Conservation (phyloP, 2,113 vertebrate genomes). For the cattle (Bos taurus) region DNA sequence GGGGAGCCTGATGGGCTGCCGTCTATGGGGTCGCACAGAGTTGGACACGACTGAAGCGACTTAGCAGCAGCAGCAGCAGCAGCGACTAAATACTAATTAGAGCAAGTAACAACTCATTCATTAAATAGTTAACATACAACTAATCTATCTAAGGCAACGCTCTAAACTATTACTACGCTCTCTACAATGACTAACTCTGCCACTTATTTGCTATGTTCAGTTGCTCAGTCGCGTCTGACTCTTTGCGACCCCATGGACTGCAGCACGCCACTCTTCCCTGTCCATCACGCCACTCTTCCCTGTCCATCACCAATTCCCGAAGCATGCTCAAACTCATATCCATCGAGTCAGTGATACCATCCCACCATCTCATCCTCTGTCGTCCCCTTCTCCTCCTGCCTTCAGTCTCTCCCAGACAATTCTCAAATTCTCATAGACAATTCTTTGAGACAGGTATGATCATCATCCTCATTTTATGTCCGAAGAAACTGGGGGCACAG, state of each 20-base stretch:
- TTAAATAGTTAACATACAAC: background rate
- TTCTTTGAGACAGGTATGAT: background rate
- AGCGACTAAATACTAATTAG: background rate
- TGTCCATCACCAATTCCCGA: background rate
- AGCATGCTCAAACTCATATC: background rate
- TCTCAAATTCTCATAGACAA: background rate
- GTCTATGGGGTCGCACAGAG: too few species aligned
- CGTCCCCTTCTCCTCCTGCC: background rate
- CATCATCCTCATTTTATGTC: background rate
- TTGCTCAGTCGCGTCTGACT: background rate
- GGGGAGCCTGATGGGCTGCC: too few species aligned
- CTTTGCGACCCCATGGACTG: background rate
- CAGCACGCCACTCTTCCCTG: background rate
- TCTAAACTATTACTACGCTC: background rate
- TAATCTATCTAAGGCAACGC: background rate
- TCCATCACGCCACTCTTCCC: background rate
- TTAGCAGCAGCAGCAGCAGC: background rate
- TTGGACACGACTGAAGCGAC: too few species aligned
- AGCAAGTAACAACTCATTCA: background rate
- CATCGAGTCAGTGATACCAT: background rate
- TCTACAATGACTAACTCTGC: background rate
- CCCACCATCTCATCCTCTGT: background rate
- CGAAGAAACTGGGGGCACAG: background rate
- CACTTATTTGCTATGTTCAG: background rate
- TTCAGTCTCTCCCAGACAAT: background rate